Base-by-base conservation (phyloP, 1,140 invertebrate species). In the Goniozus legneri region DNA sequence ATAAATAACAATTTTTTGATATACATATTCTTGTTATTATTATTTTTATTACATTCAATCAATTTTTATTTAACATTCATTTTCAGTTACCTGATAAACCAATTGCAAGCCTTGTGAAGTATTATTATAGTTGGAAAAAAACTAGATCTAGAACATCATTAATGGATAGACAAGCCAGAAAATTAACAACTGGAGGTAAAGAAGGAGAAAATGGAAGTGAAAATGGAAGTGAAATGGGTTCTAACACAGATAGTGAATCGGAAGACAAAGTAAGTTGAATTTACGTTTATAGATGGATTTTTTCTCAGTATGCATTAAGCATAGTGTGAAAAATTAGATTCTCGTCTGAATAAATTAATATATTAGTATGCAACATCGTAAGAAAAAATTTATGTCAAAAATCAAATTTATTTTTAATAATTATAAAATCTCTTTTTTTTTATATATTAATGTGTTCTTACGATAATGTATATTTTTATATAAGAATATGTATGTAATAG, bases 111-210 rank as follows among this genome's bases (percentile, higher is more conserved):
- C 77, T 98, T 56, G 94, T 98, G 0, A 97, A 97, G 74, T 97
- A 97, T 75, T 98, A 98, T 72, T 98, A 98, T 69, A 93, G 91
- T 58, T 98, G 95, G 95, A 98, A 98, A 70, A 98, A 97, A 67
- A 94, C 92, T 8, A 78, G 92, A 65, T 88, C 88, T 58, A 82
- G 92, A 36, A 93, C 88, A 37, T 97, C 92, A 65, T 76, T 96
- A 16, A 97, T 98, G 90, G 95, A 98, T 74, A 79, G 86, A 44
- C 88, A 92, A 72, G 88, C 86, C 2, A 80, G 84, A 67, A 90
- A 82, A 77, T 76, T 86, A 58, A 84, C 78, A 10, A 77, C 77
- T 58, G 75, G 76, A 24, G 69, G 76, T 18, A 77, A 77, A 50
- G 77, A 78, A 52, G 76, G 75, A 16, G 87, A 87, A 66, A 85